Base-by-base conservation (phyloP, 2,888 invertebrate genomes). In the Ctenicera cuprea region DNA sequence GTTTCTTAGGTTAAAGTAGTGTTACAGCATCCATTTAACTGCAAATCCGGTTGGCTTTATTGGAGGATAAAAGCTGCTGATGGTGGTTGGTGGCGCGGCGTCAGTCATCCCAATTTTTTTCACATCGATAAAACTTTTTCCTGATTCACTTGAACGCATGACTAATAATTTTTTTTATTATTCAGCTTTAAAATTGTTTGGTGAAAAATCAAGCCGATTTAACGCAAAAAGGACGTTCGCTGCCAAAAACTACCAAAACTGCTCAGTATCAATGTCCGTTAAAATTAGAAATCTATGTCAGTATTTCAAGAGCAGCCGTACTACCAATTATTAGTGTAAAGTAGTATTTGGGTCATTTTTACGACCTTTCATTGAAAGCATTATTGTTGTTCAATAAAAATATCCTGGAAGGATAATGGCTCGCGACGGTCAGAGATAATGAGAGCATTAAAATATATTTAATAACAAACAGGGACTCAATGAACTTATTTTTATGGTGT, bases 321-420 rank as follows among this genome's bases (percentile, higher is more conserved):
- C 70, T 43, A 43, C 70, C 38, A 33, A 30, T 50, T 52, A 62
- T 68, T 57, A 45, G 48, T 45, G 38, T 41, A 22, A 5, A 20
- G 52, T 20, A 68, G 68, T 48, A 68, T 70, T 70, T 70, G 62
- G 63, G 70, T 70, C 70, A 70, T 70, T 70, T 70, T 70, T 70
- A 62, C 38, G 62, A 54, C 70, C 70, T 70, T 70, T 41, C 70
- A 70, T 70, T 70, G 70, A 68, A 43, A 38, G 16, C 33, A 50
- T n/a, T 50, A 63, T 41, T 38, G 64, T 50, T 11, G 38, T 20
- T 63, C 50, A 50, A 70, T 63, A 70, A 70, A 70, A 70, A 70
- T 70, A 52, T 70, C 61, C 62, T 50, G 62, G 62, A 70, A 70
- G 70, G 70, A 70, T 70, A 62, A 70, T 63, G 52, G 48, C 50